These are phyloP conservation scores for Chitala chitala DNA, from an alignment of 2,113 vertebrate genomes.

Conservation along the genomic window DNA sequence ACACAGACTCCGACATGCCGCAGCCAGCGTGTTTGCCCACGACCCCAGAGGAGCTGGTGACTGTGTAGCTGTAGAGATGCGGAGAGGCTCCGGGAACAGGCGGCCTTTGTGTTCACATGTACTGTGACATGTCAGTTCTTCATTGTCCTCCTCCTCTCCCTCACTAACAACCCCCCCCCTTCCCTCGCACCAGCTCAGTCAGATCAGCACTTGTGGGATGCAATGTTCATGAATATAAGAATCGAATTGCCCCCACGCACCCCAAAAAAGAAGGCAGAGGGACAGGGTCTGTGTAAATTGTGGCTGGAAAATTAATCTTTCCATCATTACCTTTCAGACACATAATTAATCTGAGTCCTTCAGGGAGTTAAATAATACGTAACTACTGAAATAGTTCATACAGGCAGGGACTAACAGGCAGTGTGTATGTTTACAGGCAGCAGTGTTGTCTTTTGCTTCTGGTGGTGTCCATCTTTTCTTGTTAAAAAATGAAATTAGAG, in stretches of 20 bases:
- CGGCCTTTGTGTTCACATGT: not conserved
- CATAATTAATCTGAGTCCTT: constrained; percentile 31
- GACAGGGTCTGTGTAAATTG: not conserved
- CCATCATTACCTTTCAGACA: constrained; percentile 6
- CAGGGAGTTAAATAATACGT: constrained; percentile 32
- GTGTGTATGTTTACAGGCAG: no score
- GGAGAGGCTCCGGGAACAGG: no score
- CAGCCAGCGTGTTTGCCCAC: no score
- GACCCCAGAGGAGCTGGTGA: not conserved
- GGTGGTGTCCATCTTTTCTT: no score
- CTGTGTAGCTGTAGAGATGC: not conserved
- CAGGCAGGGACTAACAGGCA: not conserved
- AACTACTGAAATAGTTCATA: no score
- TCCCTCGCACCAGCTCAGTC: not conserved
- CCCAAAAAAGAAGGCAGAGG: no score
- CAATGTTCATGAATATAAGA: not conserved
- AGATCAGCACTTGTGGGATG: not conserved
- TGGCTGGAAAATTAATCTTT: constrained; percentile 5
- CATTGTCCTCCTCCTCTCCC: not conserved
- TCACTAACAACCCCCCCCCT: not conserved
- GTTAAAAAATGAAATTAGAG: no score
- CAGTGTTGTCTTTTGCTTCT: no score
- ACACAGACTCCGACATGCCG: no score
- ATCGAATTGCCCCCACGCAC: not conserved
- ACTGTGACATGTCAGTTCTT: not conserved